Evolutionary conservation across 2,113 vertebrate genomes (phyloP), one percentile per base, ranked within the genome.

Genomic region (Herpailurus yagouaroundi): DNA sequence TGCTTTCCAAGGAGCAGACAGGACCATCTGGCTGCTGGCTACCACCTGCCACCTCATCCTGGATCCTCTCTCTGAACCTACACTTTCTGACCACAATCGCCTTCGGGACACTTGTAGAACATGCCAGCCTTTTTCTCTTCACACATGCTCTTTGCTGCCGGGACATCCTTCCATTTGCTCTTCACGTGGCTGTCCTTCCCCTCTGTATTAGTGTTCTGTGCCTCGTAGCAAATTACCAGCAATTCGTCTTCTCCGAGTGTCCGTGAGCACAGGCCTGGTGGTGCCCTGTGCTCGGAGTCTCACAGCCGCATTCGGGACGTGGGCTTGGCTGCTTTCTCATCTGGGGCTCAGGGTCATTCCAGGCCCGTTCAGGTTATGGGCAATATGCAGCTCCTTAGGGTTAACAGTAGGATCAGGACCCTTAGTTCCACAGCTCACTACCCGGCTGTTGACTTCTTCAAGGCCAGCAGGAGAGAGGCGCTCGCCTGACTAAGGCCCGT

Each of bases 61-160:
- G 7, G 2, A 25, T 31, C 38, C 38, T 55, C 11, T 38, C 68
- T 79, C 48, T 1, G 8, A 82, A 87, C 38, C 31, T 45, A 3
- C 13, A 36, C 41, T 74, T 74, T 81, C 66, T 29, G 94, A 21
- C 77, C 57, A 14, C 19, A 5, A 5, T 41, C 16, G 13, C 31
- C 27, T 91, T 82, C 68, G 64, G 69, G 36, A 83, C 38, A 82
- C 64, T 96, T 83, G 55, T 87, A 92, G 69, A 91, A 94, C 36
- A n/a, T 5, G 27, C 48, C 16, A 11, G 12, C 13, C 33, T 71
- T 74, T 64, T 63, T n/a, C n/a, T 69, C 5, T 69, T 31, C 57
- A 85, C 29, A 57, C 0, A 8, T 3, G 13, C 41, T 18, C 52
- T 36, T 66, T 16, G 12, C 45, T 89, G 68, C 77, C 64, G n/a